Base-by-base conservation (phyloP, 2,113 vertebrate species). In the Gasterosteus nipponicus region DNA sequence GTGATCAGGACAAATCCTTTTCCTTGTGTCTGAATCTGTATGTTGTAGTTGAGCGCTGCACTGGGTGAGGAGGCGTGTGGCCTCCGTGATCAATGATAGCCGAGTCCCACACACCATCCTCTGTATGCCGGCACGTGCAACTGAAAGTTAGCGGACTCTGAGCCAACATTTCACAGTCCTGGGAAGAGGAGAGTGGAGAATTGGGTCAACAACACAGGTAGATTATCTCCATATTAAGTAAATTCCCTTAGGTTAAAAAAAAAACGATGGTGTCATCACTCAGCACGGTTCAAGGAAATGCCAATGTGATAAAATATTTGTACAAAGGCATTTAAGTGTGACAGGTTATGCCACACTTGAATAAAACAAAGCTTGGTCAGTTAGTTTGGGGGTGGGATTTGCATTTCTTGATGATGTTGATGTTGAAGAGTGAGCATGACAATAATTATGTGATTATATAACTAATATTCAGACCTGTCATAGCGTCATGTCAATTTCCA, bases 221-320 rank as follows among this genome's bases (percentile, higher is more conserved):
- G 73, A 89, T 92, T 80, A 91, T 93, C 84, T 87, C 51, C 35
- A 64, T 60, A 66, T 73, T 58, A 41, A 57, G 61, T 68, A 72
- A 66, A 89, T 75, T 75, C 72, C 72, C 61, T 39, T 31, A 56
- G 63, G 80, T 81, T 82, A 83, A 82, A 75, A 70, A 82, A 75
- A 70, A 61, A 82, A 90, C 91, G 89, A 69, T 89, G 81, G 44
- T 61, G 60, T 77, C 75, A 85, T 90, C 72, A 73, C 69, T 80
- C 68, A 53, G 66, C 76, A 86, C 10, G 82, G 87, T 69, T 89
- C 78, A 84, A 83, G 84, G 84, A 92, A 93, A 93, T 92, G 90
- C 78, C 89, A 91, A 44, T 33, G 80, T 47, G 92, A 93, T 93
- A 91, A 94, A 73, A 70, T 89, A 86, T 91, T 83, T 89, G 38